Base-by-base conservation (phyloP, 2,888 invertebrate species). In the Amblyteles armatorius region DNA sequence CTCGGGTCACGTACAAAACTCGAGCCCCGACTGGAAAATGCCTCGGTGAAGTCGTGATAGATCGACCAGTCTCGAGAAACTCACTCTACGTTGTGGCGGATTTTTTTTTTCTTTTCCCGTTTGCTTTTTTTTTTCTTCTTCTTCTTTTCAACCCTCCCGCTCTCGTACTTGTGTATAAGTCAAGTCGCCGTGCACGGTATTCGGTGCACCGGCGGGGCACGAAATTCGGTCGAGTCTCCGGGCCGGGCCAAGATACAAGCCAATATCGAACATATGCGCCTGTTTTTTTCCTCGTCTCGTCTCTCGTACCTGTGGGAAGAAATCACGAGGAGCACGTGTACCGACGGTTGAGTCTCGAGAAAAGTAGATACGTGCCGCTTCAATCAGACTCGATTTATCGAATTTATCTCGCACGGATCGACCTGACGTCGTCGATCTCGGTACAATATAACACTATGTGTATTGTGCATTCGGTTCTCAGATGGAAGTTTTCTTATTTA, bases 1-100 rank as follows among this genome's bases (percentile, higher is more conserved):
- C 80, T 77, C 84, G 72, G 73, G 11, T 63, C 84, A 81, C 84
- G 84, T 84, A 81, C 83, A 36, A 57, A 71, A 67, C 71, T 68
- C 44, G 72, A 77, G 77, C 50, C 36, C 36, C 63, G 63, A 40
- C 71, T 57, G 67, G 77, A 77, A 82, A 79, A 83, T 79, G 74
- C 40, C 69, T 74, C 69, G 67, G 36, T 13, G 29, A 79, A 79
- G 83, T 79, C 67, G 80, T 77, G 84, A 80, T 67, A 80, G 80
- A 80, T 73, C 57, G 68, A 29, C 29, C 68, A 57, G 74, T 40
- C 57, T 44, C 74, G 72, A 65, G 73, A 40, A 26, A 52, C 40
- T 83, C 69, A 29, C 36, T 79, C 52, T 6, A 9, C 68, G 60
- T 69, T 33, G 60, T 29, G 29, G 60, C 69, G 33, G 60, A 71